Evolutionary conservation across 2,797 vertebrate species (phyloP).

Genomic region (Graptemys geographica): DNA sequence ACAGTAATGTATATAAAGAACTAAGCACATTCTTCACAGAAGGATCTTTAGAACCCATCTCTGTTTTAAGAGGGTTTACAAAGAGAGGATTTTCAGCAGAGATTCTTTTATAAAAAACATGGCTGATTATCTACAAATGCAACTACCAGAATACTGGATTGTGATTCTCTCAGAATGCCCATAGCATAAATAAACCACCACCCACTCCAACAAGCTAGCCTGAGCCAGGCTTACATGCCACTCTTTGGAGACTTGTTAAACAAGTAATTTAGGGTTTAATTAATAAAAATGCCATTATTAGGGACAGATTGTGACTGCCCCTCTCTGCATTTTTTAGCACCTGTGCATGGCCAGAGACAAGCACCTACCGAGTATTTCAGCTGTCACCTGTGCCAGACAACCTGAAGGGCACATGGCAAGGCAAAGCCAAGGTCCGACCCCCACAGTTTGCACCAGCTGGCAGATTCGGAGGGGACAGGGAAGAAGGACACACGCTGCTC

Average conservation of each 20-base stretch:
- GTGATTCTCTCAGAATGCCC: not conserved
- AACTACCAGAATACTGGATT: not conserved
- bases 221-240: not conserved
- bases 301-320: not conserved
- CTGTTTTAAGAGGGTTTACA: not conserved
- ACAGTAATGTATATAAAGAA: fast-evolving
- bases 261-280: not conserved
- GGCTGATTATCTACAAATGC: not conserved
- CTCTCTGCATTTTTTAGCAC: too few species aligned
- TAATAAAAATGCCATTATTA: not conserved
- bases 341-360: not conserved
- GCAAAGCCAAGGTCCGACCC: not conserved
- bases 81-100: not conserved
- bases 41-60: fast-evolving
- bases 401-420: not conserved
- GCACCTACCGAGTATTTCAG: not conserved
- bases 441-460: not conserved
- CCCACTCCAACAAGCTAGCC: not conserved
- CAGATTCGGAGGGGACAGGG: not conserved
- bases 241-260: not conserved
- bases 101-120: not conserved
- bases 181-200: too few species aligned
- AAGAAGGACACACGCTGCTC: not conserved
- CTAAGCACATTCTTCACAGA: not conserved
- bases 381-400: not conserved